These are phyloP conservation scores for Neodon shergylaensis DNA, from an alignment of 2,113 vertebrate species.

Conservation along the genomic window DNA sequence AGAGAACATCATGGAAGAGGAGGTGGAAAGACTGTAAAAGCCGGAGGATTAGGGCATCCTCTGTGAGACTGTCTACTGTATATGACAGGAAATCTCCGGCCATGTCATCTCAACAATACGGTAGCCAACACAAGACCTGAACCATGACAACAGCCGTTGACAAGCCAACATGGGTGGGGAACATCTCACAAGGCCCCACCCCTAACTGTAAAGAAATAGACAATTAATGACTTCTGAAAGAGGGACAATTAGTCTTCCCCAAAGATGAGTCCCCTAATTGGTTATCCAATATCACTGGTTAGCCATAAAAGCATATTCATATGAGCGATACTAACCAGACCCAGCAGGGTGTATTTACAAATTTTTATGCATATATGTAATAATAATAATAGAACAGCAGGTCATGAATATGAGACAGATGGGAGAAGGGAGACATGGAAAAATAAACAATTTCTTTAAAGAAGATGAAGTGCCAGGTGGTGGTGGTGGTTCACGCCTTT, in stretches of 20 bases:
- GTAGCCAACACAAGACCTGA: not conserved
- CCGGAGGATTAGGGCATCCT: no score
- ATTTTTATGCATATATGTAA: not conserved
- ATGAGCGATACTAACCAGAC: not conserved
- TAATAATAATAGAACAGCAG: not conserved
- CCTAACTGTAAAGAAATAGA: not conserved
- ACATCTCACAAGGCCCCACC: not conserved
- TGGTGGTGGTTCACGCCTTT: not conserved
- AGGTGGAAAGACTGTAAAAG: not conserved
- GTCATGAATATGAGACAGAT: not conserved
- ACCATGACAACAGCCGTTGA: not conserved
- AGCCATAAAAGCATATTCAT: not conserved
- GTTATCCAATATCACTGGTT: not conserved
- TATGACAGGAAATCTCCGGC: not conserved
- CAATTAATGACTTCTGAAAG: not conserved
- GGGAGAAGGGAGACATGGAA: not conserved
- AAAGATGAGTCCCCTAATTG: not conserved
- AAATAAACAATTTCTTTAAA: not conserved
- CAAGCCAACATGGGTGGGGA: not conserved
- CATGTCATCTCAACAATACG: not conserved
- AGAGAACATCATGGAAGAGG: no score
- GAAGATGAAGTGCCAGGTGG: not conserved
- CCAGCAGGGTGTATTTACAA: not conserved
- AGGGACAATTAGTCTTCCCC: not conserved
- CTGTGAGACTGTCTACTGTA: not conserved